Percentiles rank a stretch among this genome's conserved stretches.
These are phyloP conservation scores for Peromyscus nudipes DNA, from an alignment of 2,797 vertebrate genomes.

Conservation along the genomic window DNA sequence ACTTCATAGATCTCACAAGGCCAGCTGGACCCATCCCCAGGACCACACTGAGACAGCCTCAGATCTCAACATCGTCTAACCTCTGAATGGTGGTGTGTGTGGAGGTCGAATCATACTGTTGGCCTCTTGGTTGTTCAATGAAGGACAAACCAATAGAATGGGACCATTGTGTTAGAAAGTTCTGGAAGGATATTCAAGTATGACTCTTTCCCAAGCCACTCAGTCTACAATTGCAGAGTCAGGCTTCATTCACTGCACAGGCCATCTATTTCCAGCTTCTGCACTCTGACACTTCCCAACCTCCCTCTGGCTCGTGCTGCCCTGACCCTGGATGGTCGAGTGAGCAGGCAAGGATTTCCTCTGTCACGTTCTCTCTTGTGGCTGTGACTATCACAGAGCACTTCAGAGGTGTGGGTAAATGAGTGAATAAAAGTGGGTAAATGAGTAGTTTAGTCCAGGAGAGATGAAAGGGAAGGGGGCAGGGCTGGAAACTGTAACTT, in stretches of 20 bases:
- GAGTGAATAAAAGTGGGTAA: background rate
- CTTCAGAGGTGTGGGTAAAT: too few relatives aligned
- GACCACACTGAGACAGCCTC: background rate
- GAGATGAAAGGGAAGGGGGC: background rate
- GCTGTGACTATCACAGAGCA: background rate
- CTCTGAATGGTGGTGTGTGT: background rate
- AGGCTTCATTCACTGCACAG: background rate
- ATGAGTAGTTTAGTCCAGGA: background rate
- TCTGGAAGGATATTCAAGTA: background rate
- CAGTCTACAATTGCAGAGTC: background rate
- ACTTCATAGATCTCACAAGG: background rate
- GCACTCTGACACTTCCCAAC: background rate
- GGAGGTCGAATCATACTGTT: accelerated
- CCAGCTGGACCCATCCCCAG: background rate
- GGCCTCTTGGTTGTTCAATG: background rate
- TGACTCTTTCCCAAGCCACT: background rate
- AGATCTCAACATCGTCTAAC: background rate
- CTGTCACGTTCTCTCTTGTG: background rate
- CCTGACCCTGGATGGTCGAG: background rate
- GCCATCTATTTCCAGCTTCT: background rate
- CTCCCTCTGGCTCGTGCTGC: background rate
- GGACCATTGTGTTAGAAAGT: background rate
- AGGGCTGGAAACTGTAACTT: accelerated
- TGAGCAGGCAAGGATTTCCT: accelerated
- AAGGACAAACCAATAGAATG: background rate